phyloP scores from a whole-genome alignment of 2,888 invertebrate species.

The Autographa gamma region DNA sequence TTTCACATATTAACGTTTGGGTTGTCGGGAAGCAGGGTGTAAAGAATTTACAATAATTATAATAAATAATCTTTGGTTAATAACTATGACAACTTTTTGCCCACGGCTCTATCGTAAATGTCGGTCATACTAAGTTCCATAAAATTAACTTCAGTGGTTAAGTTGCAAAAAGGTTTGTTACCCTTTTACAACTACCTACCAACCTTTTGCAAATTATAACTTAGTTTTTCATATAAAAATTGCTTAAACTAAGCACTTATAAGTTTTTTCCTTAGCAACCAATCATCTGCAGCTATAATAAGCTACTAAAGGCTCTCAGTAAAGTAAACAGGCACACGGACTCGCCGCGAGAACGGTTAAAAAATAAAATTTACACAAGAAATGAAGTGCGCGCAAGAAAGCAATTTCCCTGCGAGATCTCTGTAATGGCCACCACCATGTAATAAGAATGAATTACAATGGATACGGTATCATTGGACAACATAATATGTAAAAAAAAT shows the following conservation, averaged over 20 bases:
- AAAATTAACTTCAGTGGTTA: too few species aligned
- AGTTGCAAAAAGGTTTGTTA: too few species aligned
- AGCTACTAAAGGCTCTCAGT: conserved; percentile 33
- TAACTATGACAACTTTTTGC: too few species aligned
- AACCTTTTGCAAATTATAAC: too few species aligned
- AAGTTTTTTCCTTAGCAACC: background rate
- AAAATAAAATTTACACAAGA: conserved; percentile 80
- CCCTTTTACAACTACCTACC: too few species aligned
- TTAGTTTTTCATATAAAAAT: too few species aligned
- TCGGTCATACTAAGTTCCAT: too few species aligned
- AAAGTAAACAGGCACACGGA: conserved; percentile 49
- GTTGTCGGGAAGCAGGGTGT: too few species aligned
- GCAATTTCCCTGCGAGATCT: conserved; percentile 77
- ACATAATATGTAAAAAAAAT: background rate
- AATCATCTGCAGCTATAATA: conserved; percentile 18
- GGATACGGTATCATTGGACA: conserved; percentile 47
- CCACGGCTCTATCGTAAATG: too few species aligned
- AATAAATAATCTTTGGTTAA: too few species aligned
- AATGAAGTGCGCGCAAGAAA: conserved; percentile 76
- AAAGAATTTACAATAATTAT: too few species aligned
- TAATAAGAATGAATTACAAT: conserved; percentile 26
- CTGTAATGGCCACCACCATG: conserved; percentile 72
- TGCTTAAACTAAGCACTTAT: background rate
- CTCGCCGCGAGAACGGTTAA: conserved; percentile 64
- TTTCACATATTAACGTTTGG: too few species aligned